Conservation (phyloP, 2,888 invertebrate species). For the Sicus ferrugineus region DNA sequence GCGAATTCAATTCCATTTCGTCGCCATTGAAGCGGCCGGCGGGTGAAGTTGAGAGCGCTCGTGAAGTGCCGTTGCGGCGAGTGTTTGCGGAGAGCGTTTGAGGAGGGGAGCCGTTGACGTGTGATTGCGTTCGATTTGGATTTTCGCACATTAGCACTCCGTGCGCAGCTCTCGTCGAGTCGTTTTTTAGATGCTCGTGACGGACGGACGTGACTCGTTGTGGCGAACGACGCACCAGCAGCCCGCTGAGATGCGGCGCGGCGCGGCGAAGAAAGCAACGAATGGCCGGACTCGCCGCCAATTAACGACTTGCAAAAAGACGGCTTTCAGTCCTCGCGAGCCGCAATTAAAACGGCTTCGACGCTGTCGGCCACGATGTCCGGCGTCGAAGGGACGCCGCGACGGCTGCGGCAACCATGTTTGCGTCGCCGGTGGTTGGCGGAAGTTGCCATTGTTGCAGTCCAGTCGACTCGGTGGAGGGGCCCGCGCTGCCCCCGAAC, state of each 20-base stretch:
- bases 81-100: too few species aligned
- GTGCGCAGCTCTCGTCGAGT: neutral
- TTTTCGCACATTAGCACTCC: conserved; percentile 47
- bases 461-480: neutral
- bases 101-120: conserved; percentile 1
- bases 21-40: neutral
- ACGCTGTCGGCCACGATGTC: conserved; percentile 10
- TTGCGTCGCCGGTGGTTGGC: conserved; percentile 1
- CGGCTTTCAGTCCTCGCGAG: conserved; percentile 10
- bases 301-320: conserved; percentile 25
- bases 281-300: conserved; percentile 19
- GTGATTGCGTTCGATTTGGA: conserved; percentile 46
- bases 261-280: neutral
- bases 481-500: neutral
- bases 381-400: conserved; percentile 12
- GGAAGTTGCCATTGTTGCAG: conserved; percentile 15
- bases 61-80: conserved; percentile 1
- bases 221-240: neutral
- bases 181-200: neutral
- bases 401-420: neutral
- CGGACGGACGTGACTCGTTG: conserved; percentile 21
- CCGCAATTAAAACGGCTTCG: conserved; percentile 21
- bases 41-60: neutral
- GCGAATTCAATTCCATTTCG: conserved; percentile 16
- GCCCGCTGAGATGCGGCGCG: neutral